phyloP scores from a whole-genome alignment of 2,888 invertebrate genomes.

The Esperia sulphurella region DNA sequence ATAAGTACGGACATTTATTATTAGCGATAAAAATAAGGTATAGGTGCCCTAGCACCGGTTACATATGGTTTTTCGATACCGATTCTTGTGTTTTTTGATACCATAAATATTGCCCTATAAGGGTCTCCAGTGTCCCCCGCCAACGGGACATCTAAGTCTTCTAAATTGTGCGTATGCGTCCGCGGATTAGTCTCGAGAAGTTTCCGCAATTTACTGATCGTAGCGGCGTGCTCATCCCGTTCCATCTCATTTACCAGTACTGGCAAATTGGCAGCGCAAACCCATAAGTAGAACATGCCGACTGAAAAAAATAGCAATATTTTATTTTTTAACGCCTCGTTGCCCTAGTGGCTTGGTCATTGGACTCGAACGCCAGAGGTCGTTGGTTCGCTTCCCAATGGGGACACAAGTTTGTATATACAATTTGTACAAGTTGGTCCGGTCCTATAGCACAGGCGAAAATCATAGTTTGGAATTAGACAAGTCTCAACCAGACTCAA shows the following conservation, averaged over 20 bases:
- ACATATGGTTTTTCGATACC: neutral
- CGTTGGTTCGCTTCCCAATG: too few relatives aligned
- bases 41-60: neutral
- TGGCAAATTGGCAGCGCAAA: constrained; percentile 62
- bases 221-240: constrained; percentile 53
- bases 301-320: constrained; percentile 45
- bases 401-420: too few relatives aligned
- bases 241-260: constrained; percentile 64
- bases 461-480: too few relatives aligned
- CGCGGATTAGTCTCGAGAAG: constrained; percentile 36
- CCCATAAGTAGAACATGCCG: constrained; percentile 68
- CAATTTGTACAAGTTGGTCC: too few relatives aligned
- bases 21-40: constrained; percentile 2
- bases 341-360: too few relatives aligned
- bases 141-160: constrained; percentile 17
- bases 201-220: constrained; percentile 47
- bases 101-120: constrained; percentile 4
- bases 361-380: too few relatives aligned
- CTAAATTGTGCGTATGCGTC: constrained; percentile 15
- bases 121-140: neutral
- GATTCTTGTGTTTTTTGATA: constrained; percentile 3
- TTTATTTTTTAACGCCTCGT: too few relatives aligned
- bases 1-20: too few relatives aligned
- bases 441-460: too few relatives aligned
- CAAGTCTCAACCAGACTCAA: too few relatives aligned